A percentile compares a stretch with the other conserved stretches of the same genome.
These are phyloP conservation scores for Spodoptera exigua DNA, from an alignment of 2,888 invertebrate species.

Conservation along the genomic window DNA sequence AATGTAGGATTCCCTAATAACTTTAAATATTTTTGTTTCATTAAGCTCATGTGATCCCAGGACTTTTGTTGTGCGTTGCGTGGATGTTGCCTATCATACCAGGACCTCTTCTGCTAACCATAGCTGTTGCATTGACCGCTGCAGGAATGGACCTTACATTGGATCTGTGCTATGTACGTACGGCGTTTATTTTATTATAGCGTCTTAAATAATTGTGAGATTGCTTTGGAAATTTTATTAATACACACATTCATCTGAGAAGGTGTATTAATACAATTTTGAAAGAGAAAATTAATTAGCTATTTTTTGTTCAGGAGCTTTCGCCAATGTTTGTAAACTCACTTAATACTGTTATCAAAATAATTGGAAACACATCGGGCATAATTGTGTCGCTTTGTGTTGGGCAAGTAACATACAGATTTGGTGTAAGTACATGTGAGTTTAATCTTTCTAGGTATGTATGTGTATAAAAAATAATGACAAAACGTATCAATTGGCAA, in stretches of 20 bases:
- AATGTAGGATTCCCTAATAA: too few relatives aligned
- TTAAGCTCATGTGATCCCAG: slow-evolving; percentile 88
- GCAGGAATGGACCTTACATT: slow-evolving; percentile 90
- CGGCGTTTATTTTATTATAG: too few relatives aligned
- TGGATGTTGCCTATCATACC: slow-evolving; percentile 75
- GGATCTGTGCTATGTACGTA: slow-evolving; percentile 87
- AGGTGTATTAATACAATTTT: too few relatives aligned
- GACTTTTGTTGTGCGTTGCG: slow-evolving; percentile 74
- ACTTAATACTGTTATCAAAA: slow-evolving; percentile 93
- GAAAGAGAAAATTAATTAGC: too few relatives aligned
- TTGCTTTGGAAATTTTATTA: too few relatives aligned
- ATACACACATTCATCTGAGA: too few relatives aligned
- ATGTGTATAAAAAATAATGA: too few relatives aligned
- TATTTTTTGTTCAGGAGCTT: slow-evolving; percentile 90
- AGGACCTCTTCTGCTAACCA: slow-evolving; percentile 77
- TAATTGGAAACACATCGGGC: slow-evolving; percentile 92
- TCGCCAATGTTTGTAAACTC: slow-evolving; percentile 93
- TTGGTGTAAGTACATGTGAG: slow-evolving; percentile 78
- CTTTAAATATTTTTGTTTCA: slow-evolving; percentile 5
- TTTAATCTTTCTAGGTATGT: background rate
- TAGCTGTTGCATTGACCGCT: slow-evolving; percentile 87
- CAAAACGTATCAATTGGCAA: too few relatives aligned
- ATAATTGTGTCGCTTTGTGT: slow-evolving; percentile 92
- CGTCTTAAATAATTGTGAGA: too few relatives aligned
- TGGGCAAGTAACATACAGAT: slow-evolving; percentile 88